Conservation (phyloP, 2,113 vertebrate genomes). For the Uropsilus gracilis region DNA sequence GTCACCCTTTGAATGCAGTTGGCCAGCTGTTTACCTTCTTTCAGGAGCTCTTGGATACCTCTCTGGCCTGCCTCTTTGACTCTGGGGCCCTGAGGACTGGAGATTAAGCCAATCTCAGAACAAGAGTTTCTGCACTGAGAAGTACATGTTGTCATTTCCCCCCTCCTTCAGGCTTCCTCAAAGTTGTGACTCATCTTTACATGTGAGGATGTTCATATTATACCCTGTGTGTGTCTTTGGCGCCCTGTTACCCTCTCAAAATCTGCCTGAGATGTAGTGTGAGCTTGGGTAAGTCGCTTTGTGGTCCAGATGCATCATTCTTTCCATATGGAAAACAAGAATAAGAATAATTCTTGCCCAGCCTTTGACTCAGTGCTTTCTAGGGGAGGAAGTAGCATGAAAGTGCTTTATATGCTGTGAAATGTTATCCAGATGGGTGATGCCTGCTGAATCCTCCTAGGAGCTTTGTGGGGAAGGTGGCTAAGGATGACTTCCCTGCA, state of each 20-base stretch:
- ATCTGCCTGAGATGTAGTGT: not conserved
- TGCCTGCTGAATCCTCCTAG: not conserved
- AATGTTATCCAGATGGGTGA: not conserved
- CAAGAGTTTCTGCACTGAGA: not conserved
- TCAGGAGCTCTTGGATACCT: not conserved
- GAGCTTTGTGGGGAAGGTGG: not conserved
- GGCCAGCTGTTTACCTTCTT: not conserved
- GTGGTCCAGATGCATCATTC: not conserved
- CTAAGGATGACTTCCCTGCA: not conserved
- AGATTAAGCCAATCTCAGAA: not conserved
- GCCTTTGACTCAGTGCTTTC: not conserved
- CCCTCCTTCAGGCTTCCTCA: not conserved
- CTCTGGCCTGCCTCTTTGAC: not conserved
- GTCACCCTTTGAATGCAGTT: not conserved
- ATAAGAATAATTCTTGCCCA: not conserved
- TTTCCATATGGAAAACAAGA: not conserved
- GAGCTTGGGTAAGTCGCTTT: not conserved
- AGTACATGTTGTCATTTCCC: not conserved
- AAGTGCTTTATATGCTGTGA: not conserved
- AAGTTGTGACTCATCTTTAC: not conserved
- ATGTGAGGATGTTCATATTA: not conserved
- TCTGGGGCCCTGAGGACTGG: not conserved
- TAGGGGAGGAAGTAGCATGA: not conserved
- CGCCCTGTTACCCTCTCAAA: constrained; percentile 5
- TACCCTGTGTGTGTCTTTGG: too few relatives aligned